Base-by-base conservation (phyloP, 2,888 invertebrate genomes). In the Erebia palarica region DNA sequence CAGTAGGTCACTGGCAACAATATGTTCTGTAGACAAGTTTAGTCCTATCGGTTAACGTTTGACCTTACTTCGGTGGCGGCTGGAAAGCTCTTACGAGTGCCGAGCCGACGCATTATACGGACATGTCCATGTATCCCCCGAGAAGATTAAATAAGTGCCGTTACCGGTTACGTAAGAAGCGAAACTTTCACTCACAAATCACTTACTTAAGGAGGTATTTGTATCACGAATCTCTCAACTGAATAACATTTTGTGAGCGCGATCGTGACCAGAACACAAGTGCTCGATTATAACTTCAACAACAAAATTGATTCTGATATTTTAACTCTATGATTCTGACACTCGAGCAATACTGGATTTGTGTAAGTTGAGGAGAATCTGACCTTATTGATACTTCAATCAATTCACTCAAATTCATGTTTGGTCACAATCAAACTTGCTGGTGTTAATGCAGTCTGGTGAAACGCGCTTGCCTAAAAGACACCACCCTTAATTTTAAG, bases 111-210 rank as follows among this genome's bases (percentile, higher is more conserved):
- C 21, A 9, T 11, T 51, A 4, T 10, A 58, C 57, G 57, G 57
- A 58, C 13, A 13, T 58, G 57, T 13, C 27, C 13, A 13, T 58
- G 57, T 13, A 27, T 58, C 57, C 27, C 27, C 42, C 42, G 60
- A 42, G 16, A 60, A 10, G 13, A 18, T 11, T 59, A 36, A 10
- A 8, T 16, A 61, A 61, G 18, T 16, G 9, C 3, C 21, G 47
- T 49, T 18, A 14, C 49, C 16, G 60, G 49, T 63, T 63, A 14
- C 49, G 49, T 14, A 47, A 63, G 13, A 5, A 61, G 13, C 11
- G 5, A 44, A 49, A 63, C 63, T 63, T 63, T 63, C 63, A 14
- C 63, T 61, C 49, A 21, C 63, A 18, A 13, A 47, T 14, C 13
- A 11, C 11, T 47, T 13, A 13, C 9, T 9, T 44, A 1, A n/a